Conservation (phyloP, 1,140 invertebrate genomes). For the Druon quercuslanigerum region DNA sequence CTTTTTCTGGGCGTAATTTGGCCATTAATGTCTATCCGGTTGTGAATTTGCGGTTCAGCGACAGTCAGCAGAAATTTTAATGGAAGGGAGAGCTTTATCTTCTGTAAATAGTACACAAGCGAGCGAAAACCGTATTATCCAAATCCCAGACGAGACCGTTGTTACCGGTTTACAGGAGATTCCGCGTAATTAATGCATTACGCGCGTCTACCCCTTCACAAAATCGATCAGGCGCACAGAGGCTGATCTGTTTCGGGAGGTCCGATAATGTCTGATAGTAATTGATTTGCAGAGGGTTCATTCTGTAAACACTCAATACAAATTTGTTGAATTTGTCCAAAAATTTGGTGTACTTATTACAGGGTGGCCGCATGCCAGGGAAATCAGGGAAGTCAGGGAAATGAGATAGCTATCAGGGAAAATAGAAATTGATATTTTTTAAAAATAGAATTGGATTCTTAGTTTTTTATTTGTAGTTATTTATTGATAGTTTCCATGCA, state of each 20-base stretch:
- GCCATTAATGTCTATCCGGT: neutral
- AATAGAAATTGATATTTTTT: too few species aligned
- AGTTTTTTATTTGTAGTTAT: too few species aligned
- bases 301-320: too few species aligned
- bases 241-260: neutral
- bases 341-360: too few species aligned
- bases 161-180: constrained; percentile 20
- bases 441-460: too few species aligned
- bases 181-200: constrained; percentile 25
- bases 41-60: neutral
- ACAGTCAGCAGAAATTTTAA: neutral
- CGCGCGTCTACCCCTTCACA: neutral
- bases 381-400: too few species aligned
- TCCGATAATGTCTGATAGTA: neutral
- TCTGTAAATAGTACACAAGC: constrained; percentile 1
- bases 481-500: too few species aligned
- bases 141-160: neutral
- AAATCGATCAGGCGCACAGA: constrained; percentile 3
- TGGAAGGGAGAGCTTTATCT: neutral
- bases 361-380: too few species aligned
- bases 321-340: too few species aligned
- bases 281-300: too few species aligned
- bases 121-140: constrained; percentile 3
- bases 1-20: neutral
- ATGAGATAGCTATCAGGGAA: too few species aligned